A percentile compares a stretch with the other conserved stretches of the same genome.
These are phyloP conservation scores for Bufo gargarizans DNA, from an alignment of 2,113 vertebrate genomes.

Conservation along the genomic window DNA sequence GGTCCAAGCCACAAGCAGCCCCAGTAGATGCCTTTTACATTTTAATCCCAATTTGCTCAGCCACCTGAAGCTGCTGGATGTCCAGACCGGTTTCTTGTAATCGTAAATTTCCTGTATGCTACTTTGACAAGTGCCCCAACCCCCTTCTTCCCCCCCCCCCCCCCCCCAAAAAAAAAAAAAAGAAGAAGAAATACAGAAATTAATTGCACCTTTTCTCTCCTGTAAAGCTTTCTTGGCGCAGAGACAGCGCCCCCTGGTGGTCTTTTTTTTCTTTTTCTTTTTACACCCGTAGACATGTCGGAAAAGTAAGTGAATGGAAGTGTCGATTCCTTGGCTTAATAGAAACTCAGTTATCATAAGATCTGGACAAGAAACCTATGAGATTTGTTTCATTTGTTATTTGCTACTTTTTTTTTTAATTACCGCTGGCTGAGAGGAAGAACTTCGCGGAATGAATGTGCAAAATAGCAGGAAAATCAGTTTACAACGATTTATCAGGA, in stretches of 20 bases:
- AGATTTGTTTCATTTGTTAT: not conserved
- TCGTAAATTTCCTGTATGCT: constrained; percentile 11
- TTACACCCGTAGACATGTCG: not conserved
- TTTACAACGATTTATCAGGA: not conserved
- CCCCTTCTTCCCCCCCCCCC: not conserved
- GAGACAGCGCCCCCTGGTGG: constrained; percentile 60
- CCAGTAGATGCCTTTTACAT: constrained; percentile 9
- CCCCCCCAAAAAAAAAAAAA: not conserved
- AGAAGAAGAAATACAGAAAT: constrained; percentile 37
- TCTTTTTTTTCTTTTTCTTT: not conserved
- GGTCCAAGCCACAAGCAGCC: not conserved
- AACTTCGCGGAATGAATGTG: not conserved
- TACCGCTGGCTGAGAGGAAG: not conserved
- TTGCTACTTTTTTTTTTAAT: no score
- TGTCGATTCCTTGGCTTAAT: not conserved
- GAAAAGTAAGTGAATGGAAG: not conserved
- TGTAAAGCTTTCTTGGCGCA: constrained; percentile 55
- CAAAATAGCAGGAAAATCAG: not conserved
- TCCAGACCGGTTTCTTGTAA: constrained; percentile 6
- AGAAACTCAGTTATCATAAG: not conserved
- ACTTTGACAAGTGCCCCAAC: not conserved
- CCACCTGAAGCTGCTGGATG: not conserved
- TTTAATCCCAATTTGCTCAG: not conserved
- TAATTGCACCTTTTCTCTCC: constrained; percentile 58
- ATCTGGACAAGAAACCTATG: not conserved